These are phyloP conservation scores for Poeciliopsis gracilis DNA, from an alignment of 2,797 vertebrate species.

Conservation along the genomic window DNA sequence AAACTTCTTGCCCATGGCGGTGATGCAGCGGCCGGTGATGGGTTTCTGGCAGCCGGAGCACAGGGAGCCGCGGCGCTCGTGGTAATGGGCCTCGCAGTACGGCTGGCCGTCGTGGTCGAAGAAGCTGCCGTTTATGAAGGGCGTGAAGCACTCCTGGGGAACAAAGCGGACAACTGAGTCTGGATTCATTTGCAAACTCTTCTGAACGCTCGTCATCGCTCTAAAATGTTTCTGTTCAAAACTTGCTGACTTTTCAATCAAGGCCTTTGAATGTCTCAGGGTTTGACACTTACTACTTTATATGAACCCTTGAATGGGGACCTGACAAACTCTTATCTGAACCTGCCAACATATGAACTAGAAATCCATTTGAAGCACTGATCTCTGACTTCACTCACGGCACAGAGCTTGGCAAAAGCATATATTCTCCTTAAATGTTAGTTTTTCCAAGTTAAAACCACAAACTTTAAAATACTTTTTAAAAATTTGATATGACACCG, in stretches of 20 bases:
- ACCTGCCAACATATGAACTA: not conserved
- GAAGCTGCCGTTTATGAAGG: constrained; percentile 94
- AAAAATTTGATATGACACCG: not conserved
- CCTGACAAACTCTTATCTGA: not conserved
- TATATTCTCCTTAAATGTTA: not conserved
- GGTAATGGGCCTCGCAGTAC: constrained; percentile 95
- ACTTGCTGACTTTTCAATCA: not conserved
- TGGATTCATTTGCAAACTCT: not conserved
- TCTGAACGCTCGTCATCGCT: not conserved
- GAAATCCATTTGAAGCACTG: not conserved
- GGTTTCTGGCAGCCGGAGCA: constrained; percentile 97
- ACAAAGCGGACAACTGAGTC: not conserved
- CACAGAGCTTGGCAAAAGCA: not conserved
- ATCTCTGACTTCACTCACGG: not conserved
- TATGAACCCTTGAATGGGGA: not conserved
- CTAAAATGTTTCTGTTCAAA: not conserved
- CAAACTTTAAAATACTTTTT: not conserved
- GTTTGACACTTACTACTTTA: not conserved
- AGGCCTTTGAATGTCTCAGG: not conserved
- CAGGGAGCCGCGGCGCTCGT: constrained; percentile 91
- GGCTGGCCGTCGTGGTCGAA: constrained; percentile 95
- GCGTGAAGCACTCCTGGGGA: constrained; percentile 92
- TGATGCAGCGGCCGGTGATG: constrained; percentile 97
- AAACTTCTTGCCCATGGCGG: constrained; percentile 96
- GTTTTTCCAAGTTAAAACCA: not conserved